These are phyloP conservation scores for Chlamydotis undulata DNA, from an alignment of 2,113 vertebrate genomes.

Conservation along the genomic window DNA sequence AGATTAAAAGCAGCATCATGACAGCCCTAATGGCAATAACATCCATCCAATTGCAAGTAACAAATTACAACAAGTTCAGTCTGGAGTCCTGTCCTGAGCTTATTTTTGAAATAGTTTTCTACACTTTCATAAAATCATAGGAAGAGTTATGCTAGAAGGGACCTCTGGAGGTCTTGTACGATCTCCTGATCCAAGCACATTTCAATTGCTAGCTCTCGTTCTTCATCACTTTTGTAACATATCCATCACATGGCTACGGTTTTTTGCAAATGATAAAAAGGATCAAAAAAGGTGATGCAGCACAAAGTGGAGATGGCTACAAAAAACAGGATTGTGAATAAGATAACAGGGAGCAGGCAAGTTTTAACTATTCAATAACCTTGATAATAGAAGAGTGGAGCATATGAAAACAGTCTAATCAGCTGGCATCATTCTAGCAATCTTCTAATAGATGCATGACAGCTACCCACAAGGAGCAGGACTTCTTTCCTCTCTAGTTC, in stretches of 20 bases:
- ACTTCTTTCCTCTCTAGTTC: neutral
- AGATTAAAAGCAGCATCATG: neutral
- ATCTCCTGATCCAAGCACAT: neutral
- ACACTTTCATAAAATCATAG: rapidly evolving
- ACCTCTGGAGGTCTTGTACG: neutral
- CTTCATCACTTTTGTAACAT: neutral
- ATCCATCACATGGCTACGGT: rapidly evolving
- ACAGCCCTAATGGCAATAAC: neutral
- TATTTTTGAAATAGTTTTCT: neutral
- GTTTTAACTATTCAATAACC: neutral
- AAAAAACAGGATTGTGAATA: neutral
- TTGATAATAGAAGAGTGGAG: neutral
- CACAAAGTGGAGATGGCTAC: neutral
- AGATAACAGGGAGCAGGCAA: neutral
- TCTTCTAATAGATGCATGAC: neutral
- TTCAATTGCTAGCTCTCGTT: neutral
- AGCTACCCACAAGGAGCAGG: neutral
- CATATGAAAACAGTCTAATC: neutral
- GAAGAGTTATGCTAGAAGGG: neutral
- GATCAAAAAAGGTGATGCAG: neutral
- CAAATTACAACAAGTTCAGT: neutral
- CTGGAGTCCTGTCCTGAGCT: neutral
- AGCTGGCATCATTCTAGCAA: neutral
- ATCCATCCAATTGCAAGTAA: neutral
- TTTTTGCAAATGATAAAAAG: neutral